These are phyloP conservation scores for Tyrophagus putrescentiae DNA, from an alignment of 1,140 invertebrate genomes.

Conservation along the genomic window DNA sequence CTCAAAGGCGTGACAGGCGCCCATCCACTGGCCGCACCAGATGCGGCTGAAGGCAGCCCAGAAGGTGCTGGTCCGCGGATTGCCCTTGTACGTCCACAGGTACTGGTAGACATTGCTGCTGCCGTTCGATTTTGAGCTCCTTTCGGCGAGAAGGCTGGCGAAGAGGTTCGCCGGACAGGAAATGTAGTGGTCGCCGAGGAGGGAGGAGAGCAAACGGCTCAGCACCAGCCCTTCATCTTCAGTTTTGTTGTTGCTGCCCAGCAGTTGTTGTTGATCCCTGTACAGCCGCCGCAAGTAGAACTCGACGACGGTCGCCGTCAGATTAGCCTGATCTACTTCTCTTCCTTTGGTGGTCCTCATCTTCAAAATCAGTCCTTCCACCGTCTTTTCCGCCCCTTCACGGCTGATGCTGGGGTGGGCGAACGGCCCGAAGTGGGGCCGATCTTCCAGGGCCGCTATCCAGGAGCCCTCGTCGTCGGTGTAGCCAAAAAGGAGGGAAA, in stretches of 20 bases:
- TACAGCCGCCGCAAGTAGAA: not conserved
- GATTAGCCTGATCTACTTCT: not conserved
- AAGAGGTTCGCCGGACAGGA: slow-evolving; percentile 2
- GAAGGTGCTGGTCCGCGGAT: slow-evolving; percentile 3
- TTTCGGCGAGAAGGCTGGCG: not conserved
- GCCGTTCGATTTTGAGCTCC: not conserved
- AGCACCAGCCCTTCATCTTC: not conserved
- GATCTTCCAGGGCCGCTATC: slow-evolving; percentile 12
- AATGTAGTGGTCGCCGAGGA: slow-evolving; percentile 14
- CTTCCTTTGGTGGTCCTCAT: not conserved
- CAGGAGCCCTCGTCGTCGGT: slow-evolving; percentile 18
- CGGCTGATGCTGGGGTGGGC: not conserved
- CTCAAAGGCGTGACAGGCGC: slow-evolving; percentile 14
- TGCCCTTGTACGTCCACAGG: slow-evolving; percentile 17
- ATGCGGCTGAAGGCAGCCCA: slow-evolving; percentile 6
- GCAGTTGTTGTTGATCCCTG: not conserved
- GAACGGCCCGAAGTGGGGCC: not conserved
- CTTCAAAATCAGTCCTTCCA: not conserved
- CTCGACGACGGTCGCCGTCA: not conserved
- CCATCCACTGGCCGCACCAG: slow-evolving; percentile 19
- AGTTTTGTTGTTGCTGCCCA: not conserved
- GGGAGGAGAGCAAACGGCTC: not conserved
- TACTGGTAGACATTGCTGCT: slow-evolving; percentile 11
- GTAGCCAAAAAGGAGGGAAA: slow-evolving; percentile 13
- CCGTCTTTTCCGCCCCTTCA: not conserved